Conservation (phyloP, 2,888 invertebrate genomes). For the Oscheius myriophilus region DNA sequence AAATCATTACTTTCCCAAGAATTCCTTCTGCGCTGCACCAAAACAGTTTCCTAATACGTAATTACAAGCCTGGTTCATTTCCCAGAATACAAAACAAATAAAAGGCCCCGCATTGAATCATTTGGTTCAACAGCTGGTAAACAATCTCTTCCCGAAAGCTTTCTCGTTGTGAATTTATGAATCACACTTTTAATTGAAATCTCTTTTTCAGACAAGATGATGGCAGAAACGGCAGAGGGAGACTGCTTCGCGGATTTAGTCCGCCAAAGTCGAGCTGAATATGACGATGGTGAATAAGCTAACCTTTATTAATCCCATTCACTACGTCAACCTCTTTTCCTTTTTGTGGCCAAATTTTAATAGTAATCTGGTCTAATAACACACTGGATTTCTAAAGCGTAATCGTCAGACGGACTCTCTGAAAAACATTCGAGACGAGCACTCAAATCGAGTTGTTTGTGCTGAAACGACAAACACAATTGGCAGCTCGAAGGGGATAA, state of each 20-base stretch:
- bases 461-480: no score
- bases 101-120: no score
- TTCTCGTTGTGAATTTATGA: background rate
- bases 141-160: background rate
- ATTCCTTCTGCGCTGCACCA: no score
- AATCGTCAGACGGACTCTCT: background rate
- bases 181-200: background rate
- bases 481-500: background rate
- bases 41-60: no score
- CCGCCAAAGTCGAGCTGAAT: constrained; percentile 18
- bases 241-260: constrained; percentile 41
- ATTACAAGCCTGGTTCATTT: no score
- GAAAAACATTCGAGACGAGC: background rate
- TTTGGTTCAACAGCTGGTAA: no score
- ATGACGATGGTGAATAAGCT: constrained; percentile 20
- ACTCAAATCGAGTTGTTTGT: no score
- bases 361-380: background rate
- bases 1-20: no score
- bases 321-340: no score
- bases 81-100: no score
- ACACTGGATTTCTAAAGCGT: background rate
- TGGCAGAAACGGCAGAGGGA: constrained; percentile 48
- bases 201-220: constrained; percentile 36
- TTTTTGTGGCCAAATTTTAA: no score
- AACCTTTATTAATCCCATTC: background rate